Evolutionary conservation across 2,113 vertebrate genomes (phyloP).

Genomic region (Mesocricetus auratus): DNA sequence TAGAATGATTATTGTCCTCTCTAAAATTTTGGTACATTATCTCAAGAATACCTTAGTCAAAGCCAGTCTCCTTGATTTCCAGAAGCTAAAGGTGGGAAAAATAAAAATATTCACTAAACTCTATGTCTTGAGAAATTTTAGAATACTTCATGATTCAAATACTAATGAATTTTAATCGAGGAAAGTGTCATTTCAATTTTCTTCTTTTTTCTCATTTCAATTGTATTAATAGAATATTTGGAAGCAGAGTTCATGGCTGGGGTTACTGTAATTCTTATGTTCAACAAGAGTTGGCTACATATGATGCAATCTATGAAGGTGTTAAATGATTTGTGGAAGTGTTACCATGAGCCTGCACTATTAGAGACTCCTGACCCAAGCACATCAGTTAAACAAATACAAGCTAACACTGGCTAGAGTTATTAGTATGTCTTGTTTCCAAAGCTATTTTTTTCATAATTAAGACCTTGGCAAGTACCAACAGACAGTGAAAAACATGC

Average conservation of each 20-base stretch:
- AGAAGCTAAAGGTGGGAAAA: neutral
- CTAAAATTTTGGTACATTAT: neutral
- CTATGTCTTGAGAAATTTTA: constrained; percentile 13
- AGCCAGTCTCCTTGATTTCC: neutral
- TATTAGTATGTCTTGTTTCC: neutral
- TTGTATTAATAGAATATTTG: neutral
- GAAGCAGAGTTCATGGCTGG: neutral
- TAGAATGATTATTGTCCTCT: neutral
- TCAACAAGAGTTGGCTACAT: neutral
- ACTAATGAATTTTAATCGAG: neutral
- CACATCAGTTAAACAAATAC: neutral
- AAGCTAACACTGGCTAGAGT: neutral
- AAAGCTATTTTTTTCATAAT: constrained; percentile 2
- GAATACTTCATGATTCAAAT: neutral
- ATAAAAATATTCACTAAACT: neutral
- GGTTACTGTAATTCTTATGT: neutral
- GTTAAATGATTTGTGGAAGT: neutral
- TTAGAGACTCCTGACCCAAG: neutral
- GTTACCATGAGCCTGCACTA: neutral
- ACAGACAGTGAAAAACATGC: neutral
- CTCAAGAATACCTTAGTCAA: neutral
- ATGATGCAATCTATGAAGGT: neutral
- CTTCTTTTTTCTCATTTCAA: neutral
- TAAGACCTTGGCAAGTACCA: neutral
- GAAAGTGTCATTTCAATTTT: neutral